Evolutionary conservation across 2,113 vertebrate species (phyloP), one percentile per base, ranked within the genome.

Genomic region (Vidua chalybeata): DNA sequence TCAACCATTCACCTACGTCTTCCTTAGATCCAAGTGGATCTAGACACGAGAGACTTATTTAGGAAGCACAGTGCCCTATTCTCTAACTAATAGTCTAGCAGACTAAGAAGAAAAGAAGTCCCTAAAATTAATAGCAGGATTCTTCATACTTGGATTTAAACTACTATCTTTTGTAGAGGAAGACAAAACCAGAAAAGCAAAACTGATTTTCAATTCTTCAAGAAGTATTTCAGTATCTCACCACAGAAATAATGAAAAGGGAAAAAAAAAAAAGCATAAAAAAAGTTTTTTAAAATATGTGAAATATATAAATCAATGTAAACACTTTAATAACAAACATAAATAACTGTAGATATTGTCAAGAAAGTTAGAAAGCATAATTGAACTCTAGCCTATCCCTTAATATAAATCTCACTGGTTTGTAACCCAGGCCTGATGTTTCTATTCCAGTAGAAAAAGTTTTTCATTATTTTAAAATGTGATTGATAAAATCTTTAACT

Each of bases 41-140:
- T 24, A 35, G 41, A 41, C 12, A 31, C 3, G 56, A 71, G 0
- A 0, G 11, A 74, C 2, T 48, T 61, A 64, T 27, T 51, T 46
- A 61, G 35, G n/a, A 68, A 82, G 23, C 9, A 75, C 10, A 45
- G 1, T 11, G 11, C 41, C 27, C 5, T 58, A 24, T 58, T 68
- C 54, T 66, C 37, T n/a, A 54, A 39, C 8, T 77, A 90, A 48
- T 7, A 35, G 13, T 22, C 26, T 17, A 51, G 28, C 9, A 68
- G 26, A 61, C 15, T 58, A 28, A 20, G n/a, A 20, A 54, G 24
- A 54, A 89, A 80, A 89, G 76, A 3, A 27, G 12, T 13, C 13
- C 12, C 11, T 73, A 66, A 89, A 92, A 85, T 68, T 54, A 49
- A 68, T 7, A 31, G 30, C 3, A 80, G 10, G 84, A 91, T 51